Base-by-base conservation (phyloP, 1,140 invertebrate species). In the Megalopta genalis region DNA sequence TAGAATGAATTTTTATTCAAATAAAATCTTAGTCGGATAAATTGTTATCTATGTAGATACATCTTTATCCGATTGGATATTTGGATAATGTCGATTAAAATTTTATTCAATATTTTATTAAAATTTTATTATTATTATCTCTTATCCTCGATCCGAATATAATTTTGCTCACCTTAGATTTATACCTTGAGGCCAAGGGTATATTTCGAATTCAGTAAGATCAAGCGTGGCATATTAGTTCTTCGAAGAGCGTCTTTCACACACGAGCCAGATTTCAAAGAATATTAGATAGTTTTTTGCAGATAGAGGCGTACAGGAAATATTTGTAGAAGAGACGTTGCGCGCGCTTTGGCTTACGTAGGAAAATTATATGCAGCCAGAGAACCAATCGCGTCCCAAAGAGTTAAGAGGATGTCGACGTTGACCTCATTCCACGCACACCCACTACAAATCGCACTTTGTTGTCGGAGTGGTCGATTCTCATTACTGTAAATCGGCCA, bases 241-340 rank as follows among this genome's bases (percentile, higher is more conserved):
- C 2, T 39, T 39, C 37, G 37, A 39, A 8, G 37, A 39, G 8
- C 39, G 39, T 42, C 9, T 42, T 42, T 42, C 7, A 42, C 2
- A 39, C 37, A 27, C 27, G 46, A 42, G 54, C 62, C 70, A 75
- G 75, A 83, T 70, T 75, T 73, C 76, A 63, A 37, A 66, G 69
- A 71, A 75, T 70, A 74, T 63, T 72, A 82, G 83, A 83, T 84
- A 74, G 1, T 79, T 78, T 84, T 39, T 37, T n/a, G 39, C 16
- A 62, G 70, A 79, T 79, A 60, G 37, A 57, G 7, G n/a, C 57
- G 39, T 57, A 42, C n/a, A 42, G 9, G 10, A 7, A 10, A 2
- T 18, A 16, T n/a, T n/a, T 2, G 16, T 52, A 52, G 5, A 57
- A 79, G 60, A 25, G 39, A 57, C 54, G 37, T 23, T 37, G 42